Evolutionary conservation across 2,113 vertebrate species (phyloP), one percentile per base, ranked within the genome.

Genomic region (Oceanodroma tethys): DNA sequence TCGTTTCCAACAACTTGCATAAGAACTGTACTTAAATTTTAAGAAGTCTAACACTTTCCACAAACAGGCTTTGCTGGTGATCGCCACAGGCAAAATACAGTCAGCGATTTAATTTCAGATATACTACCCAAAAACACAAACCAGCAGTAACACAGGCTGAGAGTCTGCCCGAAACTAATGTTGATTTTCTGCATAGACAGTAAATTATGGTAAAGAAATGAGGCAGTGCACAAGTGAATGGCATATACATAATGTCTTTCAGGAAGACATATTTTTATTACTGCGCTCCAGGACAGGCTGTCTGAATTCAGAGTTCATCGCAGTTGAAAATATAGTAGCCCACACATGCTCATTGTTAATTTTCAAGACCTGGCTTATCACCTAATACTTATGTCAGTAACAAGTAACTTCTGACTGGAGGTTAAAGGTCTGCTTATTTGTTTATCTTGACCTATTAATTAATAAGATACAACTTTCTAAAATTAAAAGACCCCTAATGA

Each of bases 261-360:
- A 97, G 90, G 89, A 97, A 97, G 89, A 97, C 45, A 23, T 81
- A 96, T 94, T 97, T 97, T 96, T 97, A 98, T 90, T 90, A 81
- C 95, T 86, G 68, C 0, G 4, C 95, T 93, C 27, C 67, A 96
- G 81, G 94, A 94, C 75, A 95, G 87, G 18, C 65, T 86, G 86
- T 86, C 14, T 75, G 94, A 96, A 96, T 83, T 76, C 68, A 84
- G 89, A 96, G 74, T 91, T 94, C 90, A 94, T 91, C 48, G n/a
- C 8, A 29, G 47, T 29, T 7, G 66, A 67, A 88, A 88, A 70
- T 38, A 42, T 0, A 86, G 70, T 34, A 55, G 52, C 17, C 30
- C 20, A 48, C 59, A 19, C 25, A 20, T 19, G 36, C 19, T 92
- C 70, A 48, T 5, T 62, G 81, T 68, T 97, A 88, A 56, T 91